Evolutionary conservation across 2,113 vertebrate species (phyloP).

Genomic region (Trinectes maculatus): DNA sequence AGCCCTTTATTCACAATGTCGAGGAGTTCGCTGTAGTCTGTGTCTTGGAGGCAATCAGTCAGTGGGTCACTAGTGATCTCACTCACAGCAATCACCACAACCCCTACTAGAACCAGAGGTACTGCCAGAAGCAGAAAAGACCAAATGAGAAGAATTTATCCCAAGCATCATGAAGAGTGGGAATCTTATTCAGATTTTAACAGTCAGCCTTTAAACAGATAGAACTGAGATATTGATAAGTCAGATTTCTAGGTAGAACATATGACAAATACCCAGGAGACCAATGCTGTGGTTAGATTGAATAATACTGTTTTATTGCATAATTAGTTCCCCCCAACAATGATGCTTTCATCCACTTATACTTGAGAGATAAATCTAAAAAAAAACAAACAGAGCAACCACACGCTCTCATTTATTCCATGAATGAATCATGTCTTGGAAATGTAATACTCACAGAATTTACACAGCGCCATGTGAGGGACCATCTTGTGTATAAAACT

Average conservation of each 20-base stretch:
- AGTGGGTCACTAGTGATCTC: constrained; percentile 72
- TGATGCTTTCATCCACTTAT: not conserved
- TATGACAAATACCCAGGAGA: not conserved
- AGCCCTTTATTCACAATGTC: constrained; percentile 80
- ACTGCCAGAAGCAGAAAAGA: constrained; percentile 48
- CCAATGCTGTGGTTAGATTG: not conserved
- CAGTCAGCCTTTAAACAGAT: too few species aligned
- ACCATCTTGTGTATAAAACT: constrained; percentile 41
- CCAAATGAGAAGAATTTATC: not conserved
- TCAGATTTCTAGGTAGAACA: not conserved
- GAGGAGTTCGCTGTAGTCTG: constrained; percentile 83
- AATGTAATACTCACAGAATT: constrained; percentile 62
- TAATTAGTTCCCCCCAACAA: not conserved
- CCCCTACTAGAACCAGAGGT: constrained; percentile 60
- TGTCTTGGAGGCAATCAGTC: constrained; percentile 81
- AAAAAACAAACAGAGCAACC: not conserved
- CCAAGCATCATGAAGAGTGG: not conserved
- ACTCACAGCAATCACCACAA: constrained; percentile 60
- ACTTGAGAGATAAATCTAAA: not conserved
- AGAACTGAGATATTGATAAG: not conserved
- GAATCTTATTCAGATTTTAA: not conserved
- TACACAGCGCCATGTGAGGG: constrained; percentile 64
- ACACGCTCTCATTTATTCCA: too few species aligned
- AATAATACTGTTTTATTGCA: not conserved
- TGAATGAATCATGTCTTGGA: not conserved